Conservation (phyloP, 2,888 invertebrate genomes). For the Chalcosyrphus nemorum region DNA sequence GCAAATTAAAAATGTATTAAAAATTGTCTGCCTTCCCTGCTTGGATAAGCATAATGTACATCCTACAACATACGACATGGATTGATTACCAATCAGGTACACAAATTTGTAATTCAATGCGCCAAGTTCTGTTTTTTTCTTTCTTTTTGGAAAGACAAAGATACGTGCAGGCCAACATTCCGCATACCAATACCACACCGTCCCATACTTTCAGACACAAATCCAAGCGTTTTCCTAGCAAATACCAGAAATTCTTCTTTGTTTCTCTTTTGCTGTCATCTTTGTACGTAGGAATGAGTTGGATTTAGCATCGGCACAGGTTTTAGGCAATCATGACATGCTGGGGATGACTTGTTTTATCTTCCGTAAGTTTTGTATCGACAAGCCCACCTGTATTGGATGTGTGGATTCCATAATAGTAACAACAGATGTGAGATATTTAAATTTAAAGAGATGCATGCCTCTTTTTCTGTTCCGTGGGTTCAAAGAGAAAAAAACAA, state of each 20-base stretch:
- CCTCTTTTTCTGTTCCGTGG: too few relatives aligned
- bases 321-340: neutral
- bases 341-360: conserved; percentile 15
- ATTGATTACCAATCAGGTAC: conserved; percentile 21
- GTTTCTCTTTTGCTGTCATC: neutral
- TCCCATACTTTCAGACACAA: neutral
- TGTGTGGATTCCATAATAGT: neutral
- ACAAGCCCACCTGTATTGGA: neutral
- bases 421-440: neutral
- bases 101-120: conserved; percentile 21
- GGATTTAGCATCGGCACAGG: neutral
- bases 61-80: conserved; percentile 8
- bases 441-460: neutral
- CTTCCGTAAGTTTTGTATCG: neutral
- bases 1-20: neutral
- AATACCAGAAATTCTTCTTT: conserved; percentile 12
- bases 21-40: neutral
- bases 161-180: neutral
- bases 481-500: too few relatives aligned
- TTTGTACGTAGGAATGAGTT: neutral
- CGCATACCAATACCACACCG: neutral
- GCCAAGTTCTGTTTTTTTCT: neutral
- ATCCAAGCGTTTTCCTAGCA: neutral
- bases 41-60: neutral
- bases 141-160: neutral